phyloP scores from a whole-genome alignment of 2,888 invertebrate species.

The Cheilosia vernalis region DNA sequence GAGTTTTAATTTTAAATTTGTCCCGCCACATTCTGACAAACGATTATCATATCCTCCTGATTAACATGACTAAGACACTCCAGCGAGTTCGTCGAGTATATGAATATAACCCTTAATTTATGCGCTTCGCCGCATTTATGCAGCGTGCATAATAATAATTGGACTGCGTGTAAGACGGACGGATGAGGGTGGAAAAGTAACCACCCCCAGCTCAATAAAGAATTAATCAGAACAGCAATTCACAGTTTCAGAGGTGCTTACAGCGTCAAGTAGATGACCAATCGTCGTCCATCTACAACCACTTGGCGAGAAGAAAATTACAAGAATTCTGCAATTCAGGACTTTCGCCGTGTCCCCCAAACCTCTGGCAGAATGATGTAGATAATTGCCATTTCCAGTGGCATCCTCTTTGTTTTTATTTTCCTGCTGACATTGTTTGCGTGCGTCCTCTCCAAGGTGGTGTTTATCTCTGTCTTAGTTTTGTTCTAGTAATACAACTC shows the following conservation, averaged over 20 bases:
- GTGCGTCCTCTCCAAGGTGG: conserved; percentile 73
- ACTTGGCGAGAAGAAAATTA: conserved; percentile 48
- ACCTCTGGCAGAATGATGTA: conserved; percentile 54
- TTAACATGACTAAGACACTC: conserved; percentile 81
- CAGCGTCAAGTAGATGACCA: conserved; percentile 80
- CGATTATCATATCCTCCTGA: conserved; percentile 84
- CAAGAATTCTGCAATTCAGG: conserved; percentile 64
- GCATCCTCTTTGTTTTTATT: conserved; percentile 68
- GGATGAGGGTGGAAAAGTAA: conserved; percentile 21
- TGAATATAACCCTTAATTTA: conserved; percentile 58
- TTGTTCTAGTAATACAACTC: conserved; percentile 62
- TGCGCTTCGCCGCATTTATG: conserved; percentile 58
- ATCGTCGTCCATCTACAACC: conserved; percentile 64
- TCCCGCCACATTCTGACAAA: conserved; percentile 78
- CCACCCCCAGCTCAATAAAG: conserved; percentile 61
- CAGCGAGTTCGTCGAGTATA: conserved; percentile 39
- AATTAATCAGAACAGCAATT: conserved; percentile 77
- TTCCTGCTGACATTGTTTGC: conserved; percentile 72
- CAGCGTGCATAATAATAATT: conserved; percentile 69
- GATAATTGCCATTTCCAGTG: conserved; percentile 72
- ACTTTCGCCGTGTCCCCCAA: conserved; percentile 4
- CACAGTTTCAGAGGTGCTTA: conserved; percentile 82
- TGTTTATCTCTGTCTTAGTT: conserved; percentile 79
- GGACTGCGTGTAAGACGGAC: conserved; percentile 36
- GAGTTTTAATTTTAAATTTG: conserved; percentile 75